Base-by-base conservation (phyloP, 35 echinoderm and acorn worm species). In the Ptychodera flava region DNA sequence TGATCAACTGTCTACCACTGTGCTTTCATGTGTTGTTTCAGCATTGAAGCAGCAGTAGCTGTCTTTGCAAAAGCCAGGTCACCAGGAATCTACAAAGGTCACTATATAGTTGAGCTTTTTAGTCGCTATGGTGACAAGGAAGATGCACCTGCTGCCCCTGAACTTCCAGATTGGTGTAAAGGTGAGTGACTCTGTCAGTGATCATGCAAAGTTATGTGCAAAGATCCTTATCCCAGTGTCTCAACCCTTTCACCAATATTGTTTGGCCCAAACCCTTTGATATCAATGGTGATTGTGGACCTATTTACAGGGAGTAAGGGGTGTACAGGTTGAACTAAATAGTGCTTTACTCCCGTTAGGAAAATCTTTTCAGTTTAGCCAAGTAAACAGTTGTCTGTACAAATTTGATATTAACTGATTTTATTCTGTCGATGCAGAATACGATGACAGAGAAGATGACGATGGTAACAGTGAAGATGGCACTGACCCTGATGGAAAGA, bases 51-150 rank as follows among this genome's bases (percentile, higher is more conserved):
- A 29, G 95, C 95, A 79, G 89, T 97, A n/a, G 79, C 32, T 16
- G 78, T 93, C 1, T 97, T 97, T 88, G 86, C 90, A 2, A 75
- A 93, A 77, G 88, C 83, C 28, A 93, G 95, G 36, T 92, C 95
- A 16, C 95, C 95, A 14, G 95, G 95, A 1, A 97, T 97, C 28
- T 97, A 97, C 82, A 97, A 97, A 88, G 89, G 90, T 35, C 89
- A 93, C 30, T 97, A 97, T 78, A 97, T 97, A 36, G 77, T 79
- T 31, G 95, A 97, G n/a, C 88, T 97, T 15, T 97, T 92, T 83
- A 78, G 90, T 36, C 90, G 90, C 64, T 97, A 97, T 87, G 95
- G 92, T 2, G 95, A 97, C 77, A 80, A 89, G 14, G 87, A 86
- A 37, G 92, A 94, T 86, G 90, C 95, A 31, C 84, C 88, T 27